phyloP scores from a whole-genome alignment of 2,113 vertebrate genomes.

The Pituophis catenifer region DNA sequence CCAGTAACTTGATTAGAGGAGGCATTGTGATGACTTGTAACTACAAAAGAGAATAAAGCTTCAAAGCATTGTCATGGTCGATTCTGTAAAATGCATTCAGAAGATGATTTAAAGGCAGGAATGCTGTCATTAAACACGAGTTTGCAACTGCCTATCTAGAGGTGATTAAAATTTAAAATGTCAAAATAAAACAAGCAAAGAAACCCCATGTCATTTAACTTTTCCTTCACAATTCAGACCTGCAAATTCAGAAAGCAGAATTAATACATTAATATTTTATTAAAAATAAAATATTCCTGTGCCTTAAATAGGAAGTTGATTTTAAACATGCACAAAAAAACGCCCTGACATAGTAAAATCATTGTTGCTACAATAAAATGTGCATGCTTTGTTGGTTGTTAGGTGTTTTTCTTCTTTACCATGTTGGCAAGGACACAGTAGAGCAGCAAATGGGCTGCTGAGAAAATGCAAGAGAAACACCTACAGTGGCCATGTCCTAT shows the following conservation, averaged over 20 bases:
- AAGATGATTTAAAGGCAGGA: constrained; percentile 67
- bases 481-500: not conserved
- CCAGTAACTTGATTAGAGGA: constrained; percentile 79
- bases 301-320: not conserved
- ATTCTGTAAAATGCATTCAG: constrained; percentile 66
- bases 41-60: constrained; percentile 69
- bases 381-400: not conserved
- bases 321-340: not conserved
- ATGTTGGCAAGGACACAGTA: not conserved
- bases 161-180: constrained; percentile 33
- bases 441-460: not conserved
- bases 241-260: constrained; percentile 35
- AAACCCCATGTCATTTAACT: constrained; percentile 30
- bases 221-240: constrained; percentile 60
- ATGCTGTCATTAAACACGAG: constrained; percentile 44
- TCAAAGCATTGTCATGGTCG: constrained; percentile 65
- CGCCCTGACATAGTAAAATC: not conserved
- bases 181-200: constrained; percentile 39
- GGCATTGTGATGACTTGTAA: constrained; percentile 76
- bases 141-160: constrained; percentile 57
- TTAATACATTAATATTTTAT: not conserved
- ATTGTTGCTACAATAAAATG: not conserved
- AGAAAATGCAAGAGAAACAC: not conserved
- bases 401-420: not conserved
- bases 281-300: not conserved